Evolutionary conservation across 2,888 invertebrate species (phyloP).

Genomic region (Epirrhoe alternata): DNA sequence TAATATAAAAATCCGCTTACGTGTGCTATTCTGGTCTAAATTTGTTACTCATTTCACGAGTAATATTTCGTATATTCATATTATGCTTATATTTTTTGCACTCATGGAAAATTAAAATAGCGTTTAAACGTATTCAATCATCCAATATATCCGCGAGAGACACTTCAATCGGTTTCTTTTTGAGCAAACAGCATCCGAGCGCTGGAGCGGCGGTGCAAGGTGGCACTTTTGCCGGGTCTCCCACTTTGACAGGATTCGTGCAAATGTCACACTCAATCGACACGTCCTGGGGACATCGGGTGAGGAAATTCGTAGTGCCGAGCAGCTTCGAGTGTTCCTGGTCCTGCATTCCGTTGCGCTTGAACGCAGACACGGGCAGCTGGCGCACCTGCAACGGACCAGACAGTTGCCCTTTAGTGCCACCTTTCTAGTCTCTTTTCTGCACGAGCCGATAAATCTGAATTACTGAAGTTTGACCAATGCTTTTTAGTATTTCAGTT

Average conservation of each 20-base stretch:
- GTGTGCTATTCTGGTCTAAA: constrained; percentile 46
- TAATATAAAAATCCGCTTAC: constrained; percentile 54
- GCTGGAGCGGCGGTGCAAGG: constrained; percentile 44
- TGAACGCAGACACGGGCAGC: constrained; percentile 76
- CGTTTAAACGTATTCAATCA: constrained; percentile 49
- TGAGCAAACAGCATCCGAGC: constrained; percentile 52
- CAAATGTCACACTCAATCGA: constrained; percentile 65
- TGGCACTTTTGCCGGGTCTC: constrained; percentile 70
- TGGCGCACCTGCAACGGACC: constrained; percentile 75
- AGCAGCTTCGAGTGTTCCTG: constrained; percentile 73
- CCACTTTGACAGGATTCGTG: constrained; percentile 54
- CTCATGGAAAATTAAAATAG: constrained; percentile 21
- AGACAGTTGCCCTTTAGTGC: constrained; percentile 62
- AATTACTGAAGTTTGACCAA: constrained; percentile 10
- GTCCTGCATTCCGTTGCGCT: constrained; percentile 80
- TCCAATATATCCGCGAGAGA: constrained; percentile 67
- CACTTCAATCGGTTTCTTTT: constrained; percentile 69
- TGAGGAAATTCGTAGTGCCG: constrained; percentile 72
- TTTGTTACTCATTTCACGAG: constrained; percentile 44
- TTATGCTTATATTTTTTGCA: constrained; percentile 14
- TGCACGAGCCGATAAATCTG: constrained; percentile 26
- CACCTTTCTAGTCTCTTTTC: constrained; percentile 34
- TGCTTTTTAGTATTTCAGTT: constrained; percentile 22
- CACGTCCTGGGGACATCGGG: constrained; percentile 68
- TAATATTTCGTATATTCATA: constrained; percentile 41